These are phyloP conservation scores for Dioctria linearis DNA, from an alignment of 2,888 invertebrate species.

Conservation along the genomic window DNA sequence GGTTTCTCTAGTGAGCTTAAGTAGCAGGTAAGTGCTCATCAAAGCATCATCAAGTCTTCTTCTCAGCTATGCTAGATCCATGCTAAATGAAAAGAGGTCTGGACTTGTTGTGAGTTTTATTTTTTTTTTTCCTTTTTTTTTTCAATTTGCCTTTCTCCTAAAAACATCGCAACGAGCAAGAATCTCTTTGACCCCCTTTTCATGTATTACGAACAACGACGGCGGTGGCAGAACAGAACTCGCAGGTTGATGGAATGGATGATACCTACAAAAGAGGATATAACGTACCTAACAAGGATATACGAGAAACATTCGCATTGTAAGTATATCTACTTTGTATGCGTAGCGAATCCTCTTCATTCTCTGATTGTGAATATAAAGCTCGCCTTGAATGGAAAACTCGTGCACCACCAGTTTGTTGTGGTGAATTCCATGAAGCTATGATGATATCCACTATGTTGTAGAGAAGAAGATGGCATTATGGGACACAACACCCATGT, in stretches of 20 bases:
- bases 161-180: neutral
- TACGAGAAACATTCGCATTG: constrained; percentile 1
- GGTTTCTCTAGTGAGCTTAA: neutral
- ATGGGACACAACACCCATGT: constrained; percentile 25
- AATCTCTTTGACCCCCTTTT: constrained; percentile 27
- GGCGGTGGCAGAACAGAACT: no score
- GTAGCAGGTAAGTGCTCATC: constrained; percentile 21
- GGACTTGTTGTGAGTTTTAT: neutral
- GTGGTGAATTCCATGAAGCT: neutral
- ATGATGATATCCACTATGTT: no score
- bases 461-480: constrained; percentile 1
- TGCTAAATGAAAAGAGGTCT: neutral
- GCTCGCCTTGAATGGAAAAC: constrained; percentile 15
- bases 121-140: no score
- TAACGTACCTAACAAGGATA: constrained; percentile 33
- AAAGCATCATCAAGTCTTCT: constrained; percentile 21
- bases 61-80: no score
- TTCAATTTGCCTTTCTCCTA: constrained; percentile 17
- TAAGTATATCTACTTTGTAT: constrained; percentile 19
- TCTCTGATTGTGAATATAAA: constrained; percentile 31
- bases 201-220: neutral
- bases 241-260: neutral
- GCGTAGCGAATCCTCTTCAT: constrained; percentile 33
- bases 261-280: neutral
- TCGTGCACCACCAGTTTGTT: constrained; percentile 19